phyloP scores from a whole-genome alignment of 2,113 vertebrate species.

The Zosterops lateralis region DNA sequence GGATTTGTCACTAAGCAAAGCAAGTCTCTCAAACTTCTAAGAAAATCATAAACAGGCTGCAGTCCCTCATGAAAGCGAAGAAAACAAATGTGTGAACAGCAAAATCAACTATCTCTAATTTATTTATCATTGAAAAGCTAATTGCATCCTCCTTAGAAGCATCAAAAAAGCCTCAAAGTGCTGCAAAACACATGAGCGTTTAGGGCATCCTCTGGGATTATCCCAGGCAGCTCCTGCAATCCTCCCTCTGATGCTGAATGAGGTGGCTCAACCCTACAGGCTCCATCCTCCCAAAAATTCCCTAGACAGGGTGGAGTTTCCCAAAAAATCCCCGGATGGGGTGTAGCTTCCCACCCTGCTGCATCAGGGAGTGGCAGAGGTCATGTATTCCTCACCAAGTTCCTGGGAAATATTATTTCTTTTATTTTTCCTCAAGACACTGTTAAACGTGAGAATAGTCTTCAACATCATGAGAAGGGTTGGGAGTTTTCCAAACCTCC shows the following conservation, averaged over 20 bases:
- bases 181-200: not conserved
- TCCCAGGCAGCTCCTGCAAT: not conserved
- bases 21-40: constrained; percentile 22
- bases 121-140: constrained; percentile 44
- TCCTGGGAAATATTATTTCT: not conserved
- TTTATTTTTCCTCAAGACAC: too few species aligned
- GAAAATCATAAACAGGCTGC: constrained; percentile 31
- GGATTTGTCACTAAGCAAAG: constrained; percentile 7
- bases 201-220: not conserved
- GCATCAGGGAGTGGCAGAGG: not conserved
- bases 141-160: constrained; percentile 26
- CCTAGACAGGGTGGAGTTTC: not conserved
- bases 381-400: not conserved
- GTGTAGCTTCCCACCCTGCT: not conserved
- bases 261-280: not conserved
- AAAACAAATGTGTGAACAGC: constrained; percentile 40
- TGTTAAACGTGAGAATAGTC: not conserved
- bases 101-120: constrained; percentile 48
- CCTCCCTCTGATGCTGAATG: not conserved
- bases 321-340: not conserved
- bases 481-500: not conserved
- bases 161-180: constrained; percentile 29
- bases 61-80: not conserved
- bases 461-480: not conserved
- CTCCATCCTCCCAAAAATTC: not conserved